Evolutionary conservation across 2,113 vertebrate genomes (phyloP), one percentile per base, ranked within the genome.

Genomic region (Notarius quadriscutis): DNA sequence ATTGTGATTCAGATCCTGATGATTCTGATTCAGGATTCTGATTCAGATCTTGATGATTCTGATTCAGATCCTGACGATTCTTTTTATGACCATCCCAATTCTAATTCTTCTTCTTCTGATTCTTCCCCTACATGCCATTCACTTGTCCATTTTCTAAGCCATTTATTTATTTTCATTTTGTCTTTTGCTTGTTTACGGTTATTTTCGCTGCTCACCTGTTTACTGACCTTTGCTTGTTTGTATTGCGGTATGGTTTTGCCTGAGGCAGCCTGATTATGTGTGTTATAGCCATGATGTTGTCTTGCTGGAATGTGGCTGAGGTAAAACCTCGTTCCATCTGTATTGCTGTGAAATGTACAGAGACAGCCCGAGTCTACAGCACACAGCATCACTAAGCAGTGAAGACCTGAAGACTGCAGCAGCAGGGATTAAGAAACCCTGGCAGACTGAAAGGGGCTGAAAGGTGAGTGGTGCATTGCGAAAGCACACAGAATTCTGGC

Each of bases 401-500:
- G 79, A 62, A 60, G 34, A 41, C 27, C 2, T 34, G 79, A 25
- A 81, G 57, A 58, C 83, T 84, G 83, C 51, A 57, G 83, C 51
- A 57, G 51, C 51, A 57, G 51, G 51, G 83, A 12, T 72, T 57
- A 84, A 25, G 83, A 57, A 57, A 72, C 2, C 30, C 15, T 1
- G 67, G n/a, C 51, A 58, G 83, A 41, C 20, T 69, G 18, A 34
- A 72, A 34, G 51, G 9, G n/a, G 65, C 83, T 84, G 65, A 34
- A 41, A 72, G 30, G 65, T 71, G 48, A 55, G 50, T 57, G 17
- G 50, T 22, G 51, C 67, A 57, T 41, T 62, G 30, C 6, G 79
- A 81, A 81, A 81, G 79, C 30, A 62, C 79, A 41, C 79, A 41
- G 57, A 81, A 60, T 55, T 60, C 79, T 41, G 79, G 27, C 55